Base-by-base conservation (phyloP, 2,797 vertebrate genomes). In the Vipera latastei region DNA sequence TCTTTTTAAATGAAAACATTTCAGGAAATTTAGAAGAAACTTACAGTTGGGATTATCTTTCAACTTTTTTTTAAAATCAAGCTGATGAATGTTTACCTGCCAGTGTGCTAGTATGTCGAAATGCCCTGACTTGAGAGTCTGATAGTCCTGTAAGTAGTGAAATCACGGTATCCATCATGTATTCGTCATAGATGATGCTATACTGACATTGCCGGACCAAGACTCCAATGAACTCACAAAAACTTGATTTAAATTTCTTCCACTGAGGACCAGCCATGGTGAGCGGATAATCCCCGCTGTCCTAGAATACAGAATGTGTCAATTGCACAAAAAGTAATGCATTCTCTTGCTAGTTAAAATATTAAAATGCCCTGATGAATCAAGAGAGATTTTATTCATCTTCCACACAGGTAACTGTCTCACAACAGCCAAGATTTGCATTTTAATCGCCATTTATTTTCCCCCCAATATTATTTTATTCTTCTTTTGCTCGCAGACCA, bases 151-250 rank as follows among this genome's bases (percentile, higher is more conserved):
- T 99, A 89, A 99, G 99, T 95, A 99, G 98, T 86, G 99, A 99
- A 97, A 99, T 99, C 95, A 99, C 98, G 3, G 99, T 99, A 95
- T 99, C 99, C 99, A 99, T 99, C 99, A 99, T 99, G 97, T 99
- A 99, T 83, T 99, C 99, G 96, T 99, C 99, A 96, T 99, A 99
- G 98, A 99, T 99, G 98, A 99, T 99, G 97, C 99, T 99, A 97
- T 99, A 99, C 89, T 99, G 99, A 98, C 99, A 99, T 93, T 99
- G 99, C 93, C 99, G 98, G 93, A 99, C 99, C 73, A 99, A 98
- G 22, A 99, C 99, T 0, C 98, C 98, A 96, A 99, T 99, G 97
- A 99, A 99, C 98, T 99, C 99, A 97, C 99, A 99, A 97, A 99
- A 99, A 97, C 98, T 99, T 95, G 98, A 98, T 95, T 99, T 99